Conservation (phyloP, 2,888 invertebrate genomes). For the Nymphalis polychloros region DNA sequence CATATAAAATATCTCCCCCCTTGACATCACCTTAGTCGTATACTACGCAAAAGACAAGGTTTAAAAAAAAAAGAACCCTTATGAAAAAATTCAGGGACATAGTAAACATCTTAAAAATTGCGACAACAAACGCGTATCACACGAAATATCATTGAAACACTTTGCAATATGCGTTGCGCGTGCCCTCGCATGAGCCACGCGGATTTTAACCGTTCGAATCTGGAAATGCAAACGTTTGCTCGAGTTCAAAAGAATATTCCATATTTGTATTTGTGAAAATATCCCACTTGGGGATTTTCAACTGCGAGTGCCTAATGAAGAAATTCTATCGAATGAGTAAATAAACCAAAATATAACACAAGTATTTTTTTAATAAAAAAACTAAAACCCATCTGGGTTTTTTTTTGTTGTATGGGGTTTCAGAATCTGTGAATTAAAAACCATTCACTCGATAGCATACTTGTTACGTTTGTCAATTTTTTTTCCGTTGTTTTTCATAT, state of each 20-base stretch:
- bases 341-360: no score
- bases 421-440: no score
- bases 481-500: no score
- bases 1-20: no score
- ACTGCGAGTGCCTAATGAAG: background rate
- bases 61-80: no score
- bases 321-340: background rate
- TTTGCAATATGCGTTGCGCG: constrained; percentile 65
- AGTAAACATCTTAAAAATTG: constrained; percentile 33
- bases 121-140: constrained; percentile 46
- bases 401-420: no score
- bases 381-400: no score
- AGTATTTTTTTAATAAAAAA: no score
- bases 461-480: no score
- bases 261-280: constrained; percentile 55
- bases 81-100: constrained; percentile 18
- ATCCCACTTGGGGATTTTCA: constrained; percentile 1
- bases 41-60: no score
- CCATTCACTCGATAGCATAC: no score
- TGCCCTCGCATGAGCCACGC: constrained; percentile 65
- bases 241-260: constrained; percentile 66
- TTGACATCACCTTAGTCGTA: no score
- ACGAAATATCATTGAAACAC: constrained; percentile 54
- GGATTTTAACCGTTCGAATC: constrained; percentile 65
- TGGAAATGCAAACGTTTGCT: constrained; percentile 66